phyloP scores from a whole-genome alignment of 2,888 invertebrate species.

The Pollenia amentaria region DNA sequence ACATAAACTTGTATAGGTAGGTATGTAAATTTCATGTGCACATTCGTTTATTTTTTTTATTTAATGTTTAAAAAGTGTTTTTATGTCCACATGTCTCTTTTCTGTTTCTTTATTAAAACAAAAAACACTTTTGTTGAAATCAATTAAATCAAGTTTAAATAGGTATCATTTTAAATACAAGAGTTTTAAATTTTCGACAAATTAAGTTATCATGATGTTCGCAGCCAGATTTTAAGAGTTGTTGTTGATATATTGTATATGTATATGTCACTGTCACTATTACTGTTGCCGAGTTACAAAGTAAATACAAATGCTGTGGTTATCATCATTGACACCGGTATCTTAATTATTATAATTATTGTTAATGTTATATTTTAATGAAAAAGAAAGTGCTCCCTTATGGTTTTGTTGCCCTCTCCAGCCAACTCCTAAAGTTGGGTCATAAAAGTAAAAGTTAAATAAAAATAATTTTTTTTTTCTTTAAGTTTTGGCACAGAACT shows the following conservation, averaged over 20 bases:
- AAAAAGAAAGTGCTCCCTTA: slow-evolving; percentile 68
- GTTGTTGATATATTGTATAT: not conserved
- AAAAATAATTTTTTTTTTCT: slow-evolving; percentile 3
- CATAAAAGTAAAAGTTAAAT: slow-evolving; percentile 50
- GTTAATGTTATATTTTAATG: slow-evolving; percentile 15
- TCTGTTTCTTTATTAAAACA: not conserved
- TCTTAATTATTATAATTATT: not conserved
- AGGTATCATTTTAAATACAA: not conserved
- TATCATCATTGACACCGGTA: not conserved
- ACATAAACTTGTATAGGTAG: not conserved
- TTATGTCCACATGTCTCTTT: slow-evolving; percentile 1
- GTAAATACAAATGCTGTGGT: not conserved
- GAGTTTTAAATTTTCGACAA: slow-evolving; percentile 32
- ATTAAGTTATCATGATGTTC: slow-evolving; percentile 38
- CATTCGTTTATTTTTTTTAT: not conserved
- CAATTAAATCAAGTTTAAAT: slow-evolving; percentile 24
- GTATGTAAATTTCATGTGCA: slow-evolving; percentile 12
- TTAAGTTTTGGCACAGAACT: not conserved
- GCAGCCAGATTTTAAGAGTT: not conserved
- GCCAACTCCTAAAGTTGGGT: slow-evolving; percentile 10
- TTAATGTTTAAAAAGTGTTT: slow-evolving; percentile 2
- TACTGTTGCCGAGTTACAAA: not conserved
- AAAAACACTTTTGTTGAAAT: not conserved
- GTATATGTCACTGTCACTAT: not conserved
- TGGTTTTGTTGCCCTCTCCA: not conserved